These are phyloP conservation scores for Nothobranchius kuhntae DNA, from an alignment of 2,113 vertebrate species.

Conservation along the genomic window DNA sequence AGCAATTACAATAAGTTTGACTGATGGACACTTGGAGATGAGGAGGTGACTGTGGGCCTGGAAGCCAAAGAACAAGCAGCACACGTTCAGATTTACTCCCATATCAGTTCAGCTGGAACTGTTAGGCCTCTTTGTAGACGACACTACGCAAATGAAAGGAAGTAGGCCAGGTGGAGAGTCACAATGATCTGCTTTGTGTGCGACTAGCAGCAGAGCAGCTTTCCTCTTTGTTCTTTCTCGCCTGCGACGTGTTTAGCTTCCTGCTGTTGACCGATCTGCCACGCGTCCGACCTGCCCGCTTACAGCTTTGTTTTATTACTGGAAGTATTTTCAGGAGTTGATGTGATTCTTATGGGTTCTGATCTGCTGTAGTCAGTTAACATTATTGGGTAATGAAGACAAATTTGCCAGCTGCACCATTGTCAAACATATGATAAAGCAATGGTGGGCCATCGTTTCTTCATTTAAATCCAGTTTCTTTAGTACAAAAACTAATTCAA, in stretches of 20 bases:
- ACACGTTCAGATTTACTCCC: slow-evolving; percentile 17
- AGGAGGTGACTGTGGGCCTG: slow-evolving; percentile 21
- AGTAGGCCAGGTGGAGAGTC: slow-evolving; percentile 13
- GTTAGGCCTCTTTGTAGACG: slow-evolving; percentile 22
- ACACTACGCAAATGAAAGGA: slow-evolving; percentile 27
- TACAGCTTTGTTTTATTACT: slow-evolving; percentile 37
- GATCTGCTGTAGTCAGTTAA: slow-evolving; percentile 19
- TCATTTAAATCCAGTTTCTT: slow-evolving; percentile 20
- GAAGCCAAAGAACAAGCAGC: slow-evolving; percentile 50
- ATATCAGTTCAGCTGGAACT: slow-evolving; percentile 9
- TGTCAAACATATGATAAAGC: slow-evolving; percentile 12
- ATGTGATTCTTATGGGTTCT: not conserved
- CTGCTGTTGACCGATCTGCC: slow-evolving; percentile 37
- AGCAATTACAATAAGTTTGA: slow-evolving; percentile 85
- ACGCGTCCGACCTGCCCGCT: slow-evolving; percentile 30
- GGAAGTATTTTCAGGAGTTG: slow-evolving; percentile 37
- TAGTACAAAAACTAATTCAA: not conserved
- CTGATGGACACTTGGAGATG: slow-evolving; percentile 51
- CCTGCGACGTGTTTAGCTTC: not conserved
- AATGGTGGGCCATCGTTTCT: slow-evolving; percentile 22
- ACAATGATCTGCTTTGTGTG: slow-evolving; percentile 16
- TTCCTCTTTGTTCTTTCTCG: slow-evolving; percentile 8
- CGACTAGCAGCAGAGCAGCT: slow-evolving; percentile 27
- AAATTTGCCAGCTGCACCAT: slow-evolving; percentile 29
- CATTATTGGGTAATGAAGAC: slow-evolving; percentile 24